These are phyloP conservation scores for Myrmecophaga tridactyla DNA, from an alignment of 2,113 vertebrate species.

Conservation along the genomic window DNA sequence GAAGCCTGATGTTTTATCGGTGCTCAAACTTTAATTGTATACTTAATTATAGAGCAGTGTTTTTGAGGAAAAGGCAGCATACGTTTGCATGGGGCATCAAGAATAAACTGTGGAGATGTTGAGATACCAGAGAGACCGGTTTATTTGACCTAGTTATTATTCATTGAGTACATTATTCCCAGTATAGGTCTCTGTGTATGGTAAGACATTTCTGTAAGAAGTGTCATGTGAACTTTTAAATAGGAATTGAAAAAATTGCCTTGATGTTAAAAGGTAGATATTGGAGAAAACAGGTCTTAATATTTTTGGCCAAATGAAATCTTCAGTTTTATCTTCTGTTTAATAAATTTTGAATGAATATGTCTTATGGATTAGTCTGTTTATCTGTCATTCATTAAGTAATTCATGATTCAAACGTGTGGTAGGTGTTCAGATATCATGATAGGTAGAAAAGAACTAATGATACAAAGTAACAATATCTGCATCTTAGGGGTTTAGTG, in stretches of 20 bases:
- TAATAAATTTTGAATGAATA: not conserved
- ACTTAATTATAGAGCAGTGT: no score
- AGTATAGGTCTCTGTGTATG: not conserved
- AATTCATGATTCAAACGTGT: not conserved
- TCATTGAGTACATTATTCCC: not conserved
- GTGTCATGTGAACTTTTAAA: not conserved
- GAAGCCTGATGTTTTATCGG: not conserved
- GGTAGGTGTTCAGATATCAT: not conserved
- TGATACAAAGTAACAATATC: no score
- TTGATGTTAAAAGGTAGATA: not conserved
- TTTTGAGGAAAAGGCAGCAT: not conserved
- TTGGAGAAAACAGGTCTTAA: not conserved
- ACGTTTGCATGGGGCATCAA: not conserved
- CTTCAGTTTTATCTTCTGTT: not conserved
- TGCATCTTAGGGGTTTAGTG: not conserved
- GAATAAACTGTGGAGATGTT: not conserved
- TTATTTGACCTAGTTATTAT: not conserved
- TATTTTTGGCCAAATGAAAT: not conserved
- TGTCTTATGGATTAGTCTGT: not conserved
- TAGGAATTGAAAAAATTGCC: not conserved
- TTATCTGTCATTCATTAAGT: not conserved
- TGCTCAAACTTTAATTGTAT: not conserved
- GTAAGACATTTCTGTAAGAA: not conserved
- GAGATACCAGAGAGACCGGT: not conserved
- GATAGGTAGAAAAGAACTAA: not conserved